Evolutionary conservation across 2,797 vertebrate species (phyloP), one percentile per base, ranked within the genome.

Genomic region (Austrolebias charrua): DNA sequence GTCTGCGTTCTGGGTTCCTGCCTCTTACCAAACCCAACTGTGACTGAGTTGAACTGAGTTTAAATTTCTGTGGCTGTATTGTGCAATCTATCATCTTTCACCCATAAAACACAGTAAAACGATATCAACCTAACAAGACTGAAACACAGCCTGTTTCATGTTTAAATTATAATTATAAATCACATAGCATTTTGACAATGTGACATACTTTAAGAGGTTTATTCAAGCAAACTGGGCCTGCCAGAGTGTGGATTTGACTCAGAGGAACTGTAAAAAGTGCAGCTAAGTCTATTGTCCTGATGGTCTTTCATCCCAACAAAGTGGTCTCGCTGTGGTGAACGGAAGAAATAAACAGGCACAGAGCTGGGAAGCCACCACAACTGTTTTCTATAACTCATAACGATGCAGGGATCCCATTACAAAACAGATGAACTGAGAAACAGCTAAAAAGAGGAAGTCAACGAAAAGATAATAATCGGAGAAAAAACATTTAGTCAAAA

Each of bases 371-470:
- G 86, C 76, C 83, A 80, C 83, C 65, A 44, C 57, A 31, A 89
- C 78, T 89, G 87, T 86, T 89, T 88, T 82, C 87, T 84, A 84
- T 86, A 85, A 89, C 77, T 81, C 79, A 72, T 81, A 88, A 86
- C 49, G 68, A 85, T 74, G 71, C 69, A 67, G 55, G 58, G 83
- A 89, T 90, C 76, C 42, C 70, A 71, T 90, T 90, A 86, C 86
- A 87, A 88, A 89, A 89, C 82, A 86, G 70, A 86, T 75, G 84
- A 79, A 82, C 75, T 75, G 79, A 80, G 75, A 87, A 83, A 85
- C 38, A 60, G 60, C 18, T 51, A 73, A 74, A 69, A 75, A 81
- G 67, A 82, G 68, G 62, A 85, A 83, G 71, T 61, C 54, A 61
- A 33, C 48, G 60, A 66, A 76, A 52, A 72, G 58, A 76, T 80